Base-by-base conservation (phyloP, 2,888 invertebrate species). In the Hirtodrosophila trivittata region DNA sequence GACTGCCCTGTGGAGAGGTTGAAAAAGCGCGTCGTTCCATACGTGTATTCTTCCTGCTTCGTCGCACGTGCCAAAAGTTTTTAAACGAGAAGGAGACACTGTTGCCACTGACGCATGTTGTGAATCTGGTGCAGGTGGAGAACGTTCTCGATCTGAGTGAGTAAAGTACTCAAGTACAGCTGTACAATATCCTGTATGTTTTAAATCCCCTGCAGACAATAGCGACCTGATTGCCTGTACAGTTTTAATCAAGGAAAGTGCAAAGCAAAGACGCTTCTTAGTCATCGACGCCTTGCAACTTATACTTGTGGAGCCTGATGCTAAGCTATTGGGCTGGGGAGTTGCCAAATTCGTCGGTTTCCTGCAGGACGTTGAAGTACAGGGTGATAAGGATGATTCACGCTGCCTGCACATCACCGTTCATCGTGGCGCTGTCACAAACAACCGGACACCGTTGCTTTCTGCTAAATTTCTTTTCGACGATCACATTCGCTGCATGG, bases 401-500 rank as follows among this genome's bases (percentile, higher is more conserved):
- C 93, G 98, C 5, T 97, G 98, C 85, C 93, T 99, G 14, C 97
- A 98, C 88, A 94, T 99, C 49, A 97, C 97, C 0, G 96, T 98
- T 26, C 97, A 98, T 91, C 95, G 96, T 80, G 96, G 96, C 0
- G 90, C 90, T 0, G 92, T 92, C 0, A 93, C 94, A 0, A 91
- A 94, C 16, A 95, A 95, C 52, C 92, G 95, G 42, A 93, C 95
- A 0, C 95, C 97, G 0, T 90, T 97, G n/a, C 91, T 98, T 6
- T 94, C 96, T 2, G 97, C 97, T 7, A 97, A 96, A 91, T 98
- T 99, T 91, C 94, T 98, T 63, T 99, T 99, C 89, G 99, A 99
- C 89, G 99, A 99, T 92, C 98, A 99, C 89, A 99, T 99, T 75
- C 93, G 99, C 25, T 99, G 98, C 88, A 98, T 99, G 98, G 98